Conservation (phyloP, 2,888 invertebrate genomes). For the Drosophila kanekoi region DNA sequence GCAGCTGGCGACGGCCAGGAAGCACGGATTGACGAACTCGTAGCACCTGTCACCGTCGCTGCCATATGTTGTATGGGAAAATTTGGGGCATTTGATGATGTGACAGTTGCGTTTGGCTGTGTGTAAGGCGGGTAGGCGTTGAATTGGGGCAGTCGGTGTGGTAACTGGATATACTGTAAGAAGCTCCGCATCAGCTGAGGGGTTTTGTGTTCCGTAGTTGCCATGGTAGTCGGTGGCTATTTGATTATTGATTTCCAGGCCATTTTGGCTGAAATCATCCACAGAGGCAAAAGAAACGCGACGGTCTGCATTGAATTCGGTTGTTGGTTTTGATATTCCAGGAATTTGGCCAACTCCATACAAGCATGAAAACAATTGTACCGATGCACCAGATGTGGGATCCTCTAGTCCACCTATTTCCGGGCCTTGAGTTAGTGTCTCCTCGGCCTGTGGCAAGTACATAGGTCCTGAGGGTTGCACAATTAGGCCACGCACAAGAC, state of each 20-base stretch:
- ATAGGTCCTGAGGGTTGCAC: slow-evolving; percentile 4
- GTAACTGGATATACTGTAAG: background rate
- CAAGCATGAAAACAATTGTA: slow-evolving; percentile 12
- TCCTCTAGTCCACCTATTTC: background rate
- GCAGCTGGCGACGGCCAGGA: slow-evolving; percentile 42
- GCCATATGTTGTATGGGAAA: slow-evolving; percentile 24
- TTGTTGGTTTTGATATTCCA: background rate
- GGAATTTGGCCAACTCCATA: slow-evolving; percentile 4
- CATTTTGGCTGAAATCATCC: slow-evolving; percentile 1
- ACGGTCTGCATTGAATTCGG: background rate
- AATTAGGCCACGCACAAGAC: slow-evolving; percentile 31
- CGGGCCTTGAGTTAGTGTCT: background rate
- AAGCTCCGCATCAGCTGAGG: slow-evolving; percentile 3
- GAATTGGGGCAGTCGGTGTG: background rate
- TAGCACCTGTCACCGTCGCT: slow-evolving; percentile 42
- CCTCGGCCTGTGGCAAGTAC: background rate
- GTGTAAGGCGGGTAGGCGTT: background rate
- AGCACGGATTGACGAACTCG: slow-evolving; percentile 42
- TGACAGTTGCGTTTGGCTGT: slow-evolving; percentile 40
- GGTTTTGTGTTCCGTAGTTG: background rate
- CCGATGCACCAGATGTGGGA: background rate
- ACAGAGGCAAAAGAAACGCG: background rate
- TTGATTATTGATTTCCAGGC: background rate
- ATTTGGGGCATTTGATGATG: slow-evolving; percentile 46
- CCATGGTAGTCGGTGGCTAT: background rate